Evolutionary conservation across 2,113 vertebrate species (phyloP).

Genomic region (Antechinus stuartii): DNA sequence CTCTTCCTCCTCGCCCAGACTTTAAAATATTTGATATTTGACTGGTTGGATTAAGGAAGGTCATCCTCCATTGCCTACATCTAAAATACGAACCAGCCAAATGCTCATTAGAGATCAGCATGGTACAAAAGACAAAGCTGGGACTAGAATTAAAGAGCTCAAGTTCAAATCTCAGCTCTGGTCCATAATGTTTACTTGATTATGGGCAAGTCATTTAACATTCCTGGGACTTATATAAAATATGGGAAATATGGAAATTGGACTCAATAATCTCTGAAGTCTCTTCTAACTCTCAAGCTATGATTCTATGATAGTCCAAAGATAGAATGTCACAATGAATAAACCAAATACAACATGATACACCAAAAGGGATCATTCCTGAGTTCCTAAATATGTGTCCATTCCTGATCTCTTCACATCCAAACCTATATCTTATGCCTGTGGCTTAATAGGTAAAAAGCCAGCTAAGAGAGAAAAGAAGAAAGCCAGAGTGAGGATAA

Average conservation of each 20-base stretch:
- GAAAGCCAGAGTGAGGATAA: neutral
- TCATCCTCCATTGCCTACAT: neutral
- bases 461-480: constrained; percentile 15
- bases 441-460: neutral
- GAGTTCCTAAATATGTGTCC: neutral
- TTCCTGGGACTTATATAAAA: neutral
- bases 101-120: neutral
- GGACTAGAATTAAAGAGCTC: neutral
- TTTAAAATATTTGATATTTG: neutral
- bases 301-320: neutral
- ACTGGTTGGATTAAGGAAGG: neutral
- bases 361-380: neutral
- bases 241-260: neutral
- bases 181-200: neutral
- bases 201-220: neutral
- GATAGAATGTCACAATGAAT: neutral
- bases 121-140: neutral
- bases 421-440: neutral
- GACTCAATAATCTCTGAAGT: neutral
- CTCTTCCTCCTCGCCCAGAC: neutral
- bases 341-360: neutral
- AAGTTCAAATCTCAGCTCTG: neutral
- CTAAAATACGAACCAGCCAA: neutral
- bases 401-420: neutral
- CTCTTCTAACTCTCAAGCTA: neutral